phyloP scores from a whole-genome alignment of 2,113 vertebrate species.

The Amblyornis subalaris region DNA sequence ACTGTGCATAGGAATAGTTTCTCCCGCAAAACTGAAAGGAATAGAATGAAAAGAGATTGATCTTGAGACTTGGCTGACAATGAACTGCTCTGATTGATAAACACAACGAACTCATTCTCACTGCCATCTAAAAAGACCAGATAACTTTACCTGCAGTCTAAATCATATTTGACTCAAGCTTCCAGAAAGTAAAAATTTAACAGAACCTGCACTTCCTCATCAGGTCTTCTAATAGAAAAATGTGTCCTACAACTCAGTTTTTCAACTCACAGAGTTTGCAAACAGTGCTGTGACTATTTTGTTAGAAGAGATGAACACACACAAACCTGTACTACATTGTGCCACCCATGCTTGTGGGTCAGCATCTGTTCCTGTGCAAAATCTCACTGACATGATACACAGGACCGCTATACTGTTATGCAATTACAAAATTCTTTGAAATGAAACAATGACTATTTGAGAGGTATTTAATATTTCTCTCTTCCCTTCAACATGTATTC shows the following conservation, averaged over 20 bases:
- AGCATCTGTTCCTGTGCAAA: neutral
- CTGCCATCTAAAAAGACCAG: neutral
- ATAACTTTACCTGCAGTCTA: neutral
- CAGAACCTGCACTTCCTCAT: neutral
- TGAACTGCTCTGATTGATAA: neutral
- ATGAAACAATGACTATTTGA: neutral
- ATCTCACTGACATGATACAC: neutral
- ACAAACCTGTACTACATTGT: neutral
- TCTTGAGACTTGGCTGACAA: neutral
- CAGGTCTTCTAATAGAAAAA: neutral
- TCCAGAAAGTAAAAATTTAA: neutral
- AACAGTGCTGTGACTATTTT: neutral
- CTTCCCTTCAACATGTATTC: neutral
- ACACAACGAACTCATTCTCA: neutral
- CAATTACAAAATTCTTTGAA: neutral
- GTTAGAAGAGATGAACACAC: fast-evolving
- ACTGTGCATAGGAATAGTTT: neutral
- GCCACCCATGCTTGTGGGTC: neutral
- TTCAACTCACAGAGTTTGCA: neutral
- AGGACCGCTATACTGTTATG: neutral
- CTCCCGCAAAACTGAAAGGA: neutral
- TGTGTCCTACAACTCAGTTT: neutral
- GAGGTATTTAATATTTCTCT: neutral
- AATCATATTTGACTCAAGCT: neutral
- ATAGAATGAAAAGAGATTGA: neutral